These are phyloP conservation scores for Julus scandinavius DNA, from an alignment of 2,888 invertebrate genomes.

Conservation along the genomic window DNA sequence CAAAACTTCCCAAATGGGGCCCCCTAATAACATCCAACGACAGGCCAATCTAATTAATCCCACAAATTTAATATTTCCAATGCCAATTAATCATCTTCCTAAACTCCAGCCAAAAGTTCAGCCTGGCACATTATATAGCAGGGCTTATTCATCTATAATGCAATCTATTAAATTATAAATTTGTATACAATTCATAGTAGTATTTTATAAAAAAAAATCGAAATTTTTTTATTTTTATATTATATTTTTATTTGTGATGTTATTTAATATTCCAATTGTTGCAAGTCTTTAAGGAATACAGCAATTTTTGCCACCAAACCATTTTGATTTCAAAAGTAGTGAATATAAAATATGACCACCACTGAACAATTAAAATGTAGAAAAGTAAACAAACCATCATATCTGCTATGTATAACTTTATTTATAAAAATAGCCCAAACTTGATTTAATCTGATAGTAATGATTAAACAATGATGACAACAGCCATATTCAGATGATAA, in stretches of 20 bases:
- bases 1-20: neutral
- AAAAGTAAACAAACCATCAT: no score
- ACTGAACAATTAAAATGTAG: no score
- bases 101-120: slow-evolving; percentile 21
- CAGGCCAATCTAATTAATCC: neutral
- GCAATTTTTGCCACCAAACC: no score
- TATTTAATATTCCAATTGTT: neutral
- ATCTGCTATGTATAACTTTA: no score
- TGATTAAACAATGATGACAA: no score
- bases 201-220: neutral
- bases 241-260: neutral
- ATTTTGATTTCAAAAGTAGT: no score
- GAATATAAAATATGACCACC: no score
- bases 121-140: slow-evolving; percentile 9
- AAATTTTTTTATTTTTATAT: neutral
- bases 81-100: neutral
- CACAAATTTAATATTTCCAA: neutral
- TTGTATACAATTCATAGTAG: neutral
- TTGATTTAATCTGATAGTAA: no score
- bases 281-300: no score
- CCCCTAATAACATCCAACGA: neutral
- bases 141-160: slow-evolving; percentile 13
- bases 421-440: no score
- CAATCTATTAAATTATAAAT: slow-evolving; percentile 8
- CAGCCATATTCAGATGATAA: no score